Evolutionary conservation across 2,113 vertebrate genomes (phyloP).

Genomic region (Sciurus niger): DNA sequence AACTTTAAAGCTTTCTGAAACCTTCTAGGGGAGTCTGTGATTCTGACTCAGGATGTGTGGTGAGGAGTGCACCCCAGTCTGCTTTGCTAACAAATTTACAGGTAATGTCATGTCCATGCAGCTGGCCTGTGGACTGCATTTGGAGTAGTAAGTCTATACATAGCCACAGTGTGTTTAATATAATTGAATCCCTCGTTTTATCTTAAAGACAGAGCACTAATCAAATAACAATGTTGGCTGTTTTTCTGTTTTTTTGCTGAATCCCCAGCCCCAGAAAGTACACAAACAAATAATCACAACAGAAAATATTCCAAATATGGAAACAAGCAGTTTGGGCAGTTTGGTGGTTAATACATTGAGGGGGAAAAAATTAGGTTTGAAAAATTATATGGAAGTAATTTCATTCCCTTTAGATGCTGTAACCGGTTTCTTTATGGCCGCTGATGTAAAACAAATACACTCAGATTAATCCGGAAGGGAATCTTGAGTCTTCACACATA

Average conservation of each 20-base stretch:
- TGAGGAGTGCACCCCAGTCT: neutral
- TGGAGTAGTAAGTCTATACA: neutral
- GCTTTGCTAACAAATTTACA: neutral
- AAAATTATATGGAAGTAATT: constrained; percentile 33
- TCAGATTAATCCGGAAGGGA: constrained; percentile 21
- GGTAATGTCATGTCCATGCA: neutral
- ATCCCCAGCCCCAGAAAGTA: neutral
- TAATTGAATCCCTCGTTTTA: neutral
- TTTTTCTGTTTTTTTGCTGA: neutral
- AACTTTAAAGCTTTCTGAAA: neutral
- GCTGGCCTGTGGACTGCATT: neutral
- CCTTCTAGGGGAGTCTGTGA: neutral
- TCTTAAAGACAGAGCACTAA: neutral
- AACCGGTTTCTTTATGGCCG: constrained; percentile 30
- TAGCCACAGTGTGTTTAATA: neutral
- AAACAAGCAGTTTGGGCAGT: neutral
- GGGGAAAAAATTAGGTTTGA: neutral
- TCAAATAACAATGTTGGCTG: neutral
- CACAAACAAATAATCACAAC: neutral
- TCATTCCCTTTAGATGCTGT: neutral
- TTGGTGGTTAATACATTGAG: neutral
- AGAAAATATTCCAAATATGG: constrained; percentile 28
- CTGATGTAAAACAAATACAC: constrained; percentile 58
- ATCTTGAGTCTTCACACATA: constrained; percentile 51
- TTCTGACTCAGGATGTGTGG: neutral